Evolutionary conservation across 2,113 vertebrate genomes (phyloP), one percentile per base, ranked within the genome.

Genomic region (Capricornis sumatraensis): DNA sequence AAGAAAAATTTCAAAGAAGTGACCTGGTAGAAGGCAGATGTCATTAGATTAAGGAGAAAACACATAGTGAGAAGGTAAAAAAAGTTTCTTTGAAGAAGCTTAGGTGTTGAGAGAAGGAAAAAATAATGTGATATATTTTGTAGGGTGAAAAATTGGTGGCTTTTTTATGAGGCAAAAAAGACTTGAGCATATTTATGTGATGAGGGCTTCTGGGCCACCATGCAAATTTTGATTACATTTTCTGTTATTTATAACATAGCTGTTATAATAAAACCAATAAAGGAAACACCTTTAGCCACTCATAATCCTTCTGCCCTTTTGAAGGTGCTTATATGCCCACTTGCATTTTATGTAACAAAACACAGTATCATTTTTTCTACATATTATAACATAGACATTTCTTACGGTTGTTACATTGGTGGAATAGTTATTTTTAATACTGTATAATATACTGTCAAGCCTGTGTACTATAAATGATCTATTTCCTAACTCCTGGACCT

Each of bases 271-370:
- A 60, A 91, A 91, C 55, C 13, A 78, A 67, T 7, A 67, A 62
- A 76, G 15, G n/a, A 36, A 90, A 85, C 53, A 76, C 82, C 6
- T 28, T 28, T 4, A 87, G n/a, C 9, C 27, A 89, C 78, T 96
- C 40, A 94, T 86, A 91, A 92, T 58, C 58, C 21, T 85, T 36
- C 23, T 90, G n/a, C 53, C n/a, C 33, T 57, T 96, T 92, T 76
- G 19, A 92, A 94, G 14, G 33, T 28, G 27, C 50, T 92, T 78
- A 60, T 55, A 52, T 67, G 43, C 47, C 58, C 10, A 87, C 67
- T 91, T 96, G 21, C 64, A 78, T 95, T 58, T 97, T 88, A 67
- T 15, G n/a, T 81, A 94, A 88, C 52, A 92, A 95, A 86, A 95
- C 14, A 33, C 4, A 57, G 33, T 10, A 64, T 82, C 36, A 36